These are phyloP conservation scores for Aphelenchoides fujianensis DNA, from an alignment of 1,140 invertebrate species.

Conservation along the genomic window DNA sequence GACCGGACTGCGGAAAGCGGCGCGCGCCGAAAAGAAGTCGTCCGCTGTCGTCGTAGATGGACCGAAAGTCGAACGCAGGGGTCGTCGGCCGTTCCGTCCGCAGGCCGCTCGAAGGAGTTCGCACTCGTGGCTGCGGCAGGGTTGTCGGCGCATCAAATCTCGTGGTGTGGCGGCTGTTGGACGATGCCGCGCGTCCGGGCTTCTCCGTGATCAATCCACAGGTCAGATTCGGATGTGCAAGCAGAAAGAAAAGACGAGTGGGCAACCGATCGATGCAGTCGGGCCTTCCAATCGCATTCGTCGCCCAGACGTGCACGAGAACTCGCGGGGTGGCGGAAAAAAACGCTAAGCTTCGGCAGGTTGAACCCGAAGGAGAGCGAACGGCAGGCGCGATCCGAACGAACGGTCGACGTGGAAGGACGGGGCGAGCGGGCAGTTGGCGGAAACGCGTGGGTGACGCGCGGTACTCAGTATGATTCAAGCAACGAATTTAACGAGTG, in stretches of 20 bases:
- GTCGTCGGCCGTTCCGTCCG: neutral
- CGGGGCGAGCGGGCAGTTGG: neutral
- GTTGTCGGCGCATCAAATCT: neutral
- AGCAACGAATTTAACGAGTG: no score
- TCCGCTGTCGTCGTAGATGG: slow-evolving; percentile 13
- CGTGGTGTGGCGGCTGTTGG: neutral
- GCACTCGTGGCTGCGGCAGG: neutral
- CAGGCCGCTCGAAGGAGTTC: neutral
- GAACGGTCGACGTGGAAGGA: neutral
- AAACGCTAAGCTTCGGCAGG: neutral
- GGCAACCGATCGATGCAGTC: neutral
- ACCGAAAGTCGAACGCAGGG: slow-evolving; percentile 10
- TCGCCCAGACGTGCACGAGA: neutral
- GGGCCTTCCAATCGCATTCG: neutral
- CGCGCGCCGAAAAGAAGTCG: neutral
- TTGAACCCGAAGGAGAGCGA: neutral
- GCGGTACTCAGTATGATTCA: no score
- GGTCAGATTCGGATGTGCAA: no score
- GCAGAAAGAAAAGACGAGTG: no score
- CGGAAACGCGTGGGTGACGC: neutral
- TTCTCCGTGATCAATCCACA: no score
- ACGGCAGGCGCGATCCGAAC: neutral
- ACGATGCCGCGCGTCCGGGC: neutral
- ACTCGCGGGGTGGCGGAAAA: no score
- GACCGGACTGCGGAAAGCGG: neutral